Evolutionary conservation across 37 sponge, comb jelly and placozoan genomes (phyloP).

Genomic region (Agelas oroides): DNA sequence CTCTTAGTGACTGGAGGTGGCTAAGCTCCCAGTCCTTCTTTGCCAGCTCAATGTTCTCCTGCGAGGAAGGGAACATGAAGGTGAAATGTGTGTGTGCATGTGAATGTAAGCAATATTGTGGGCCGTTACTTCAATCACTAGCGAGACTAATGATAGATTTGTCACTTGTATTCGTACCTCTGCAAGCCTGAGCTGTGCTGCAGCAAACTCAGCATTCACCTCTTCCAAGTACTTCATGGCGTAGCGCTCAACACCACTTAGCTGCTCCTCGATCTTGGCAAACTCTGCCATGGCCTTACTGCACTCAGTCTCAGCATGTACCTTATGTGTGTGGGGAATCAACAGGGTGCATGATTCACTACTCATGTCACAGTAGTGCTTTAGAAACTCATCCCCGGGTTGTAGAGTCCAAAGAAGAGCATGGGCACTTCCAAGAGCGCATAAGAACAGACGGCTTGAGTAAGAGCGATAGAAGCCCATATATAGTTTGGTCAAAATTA

Average conservation of each 20-base stretch:
- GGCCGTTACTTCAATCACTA: too few relatives aligned
- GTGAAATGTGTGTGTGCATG: too few relatives aligned
- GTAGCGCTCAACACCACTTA: constrained; percentile 82
- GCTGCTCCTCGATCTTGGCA: constrained; percentile 59
- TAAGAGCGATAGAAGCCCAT: too few relatives aligned
- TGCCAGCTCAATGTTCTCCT: constrained; percentile 80
- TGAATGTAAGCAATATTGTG: too few relatives aligned
- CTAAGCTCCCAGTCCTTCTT: constrained; percentile 92
- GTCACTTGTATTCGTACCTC: constrained; percentile 54
- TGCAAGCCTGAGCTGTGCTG: constrained; percentile 67
- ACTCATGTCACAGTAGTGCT: too few relatives aligned
- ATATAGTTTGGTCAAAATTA: too few relatives aligned
- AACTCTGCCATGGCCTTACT: constrained; percentile 37
- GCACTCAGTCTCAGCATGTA: background rate
- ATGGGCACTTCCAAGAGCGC: too few relatives aligned
- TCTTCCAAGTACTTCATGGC: constrained; percentile 78
- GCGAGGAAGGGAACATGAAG: background rate
- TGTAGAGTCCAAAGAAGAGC: too few relatives aligned
- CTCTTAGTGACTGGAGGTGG: constrained; percentile 77
- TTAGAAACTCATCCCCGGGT: too few relatives aligned
- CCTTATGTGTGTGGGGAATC: background rate
- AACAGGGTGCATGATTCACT: too few relatives aligned
- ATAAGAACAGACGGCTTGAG: too few relatives aligned
- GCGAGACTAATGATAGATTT: too few relatives aligned
- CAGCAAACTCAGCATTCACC: constrained; percentile 75